These are phyloP conservation scores for Coronaproctus castanopsis DNA, from an alignment of 2,888 invertebrate species.

Conservation along the genomic window DNA sequence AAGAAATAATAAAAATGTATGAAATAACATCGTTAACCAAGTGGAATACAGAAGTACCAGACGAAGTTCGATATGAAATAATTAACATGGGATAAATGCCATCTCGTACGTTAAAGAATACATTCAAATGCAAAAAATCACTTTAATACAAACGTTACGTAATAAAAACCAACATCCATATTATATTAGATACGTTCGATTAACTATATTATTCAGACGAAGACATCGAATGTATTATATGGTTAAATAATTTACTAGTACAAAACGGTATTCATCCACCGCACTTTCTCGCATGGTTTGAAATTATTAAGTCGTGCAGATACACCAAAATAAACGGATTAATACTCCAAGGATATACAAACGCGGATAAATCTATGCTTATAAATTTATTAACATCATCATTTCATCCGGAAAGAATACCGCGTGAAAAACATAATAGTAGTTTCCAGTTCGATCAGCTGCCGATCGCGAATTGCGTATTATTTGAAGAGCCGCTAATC, in stretches of 20 bases:
- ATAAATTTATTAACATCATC: neutral
- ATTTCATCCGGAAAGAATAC: neutral
- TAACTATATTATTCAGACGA: too few species aligned
- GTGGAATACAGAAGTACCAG: neutral
- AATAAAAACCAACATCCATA: too few species aligned
- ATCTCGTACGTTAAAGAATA: too few species aligned
- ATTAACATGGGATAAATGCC: too few species aligned
- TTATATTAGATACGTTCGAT: too few species aligned
- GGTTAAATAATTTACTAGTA: neutral
- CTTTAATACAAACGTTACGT: too few species aligned
- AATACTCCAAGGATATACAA: neutral
- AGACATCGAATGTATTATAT: neutral
- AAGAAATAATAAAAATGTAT: neutral
- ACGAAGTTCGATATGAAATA: too few species aligned
- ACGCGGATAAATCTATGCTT: neutral
- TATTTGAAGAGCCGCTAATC: neutral
- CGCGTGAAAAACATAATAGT: neutral
- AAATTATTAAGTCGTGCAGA: neutral
- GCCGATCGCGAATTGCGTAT: neutral
- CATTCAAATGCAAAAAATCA: too few species aligned
- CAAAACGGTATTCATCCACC: neutral
- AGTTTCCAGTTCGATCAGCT: neutral
- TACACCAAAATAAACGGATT: neutral
- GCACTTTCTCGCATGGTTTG: neutral
- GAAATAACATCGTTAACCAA: neutral